Evolutionary conservation across 2,113 vertebrate genomes (phyloP).

Genomic region (Eira barbara): DNA sequence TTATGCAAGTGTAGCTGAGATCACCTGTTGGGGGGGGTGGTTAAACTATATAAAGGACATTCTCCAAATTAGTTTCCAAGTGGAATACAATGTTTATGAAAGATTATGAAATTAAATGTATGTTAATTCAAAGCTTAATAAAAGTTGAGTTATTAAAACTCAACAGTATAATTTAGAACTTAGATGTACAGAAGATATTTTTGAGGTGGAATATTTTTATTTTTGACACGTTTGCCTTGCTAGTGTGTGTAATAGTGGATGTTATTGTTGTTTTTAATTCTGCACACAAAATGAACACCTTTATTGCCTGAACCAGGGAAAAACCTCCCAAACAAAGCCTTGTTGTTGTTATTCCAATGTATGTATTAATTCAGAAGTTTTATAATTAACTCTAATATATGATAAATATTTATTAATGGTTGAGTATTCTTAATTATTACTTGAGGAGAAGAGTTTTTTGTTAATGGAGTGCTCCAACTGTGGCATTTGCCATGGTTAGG

Average conservation of each 20-base stretch:
- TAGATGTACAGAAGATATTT: background rate
- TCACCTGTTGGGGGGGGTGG: fast-evolving
- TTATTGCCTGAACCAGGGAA: background rate
- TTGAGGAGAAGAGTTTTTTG: background rate
- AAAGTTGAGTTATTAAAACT: background rate
- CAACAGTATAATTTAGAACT: background rate
- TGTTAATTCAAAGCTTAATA: background rate
- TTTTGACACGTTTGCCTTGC: background rate
- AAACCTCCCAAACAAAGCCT: background rate
- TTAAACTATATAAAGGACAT: background rate
- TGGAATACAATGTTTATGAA: background rate
- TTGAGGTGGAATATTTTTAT: background rate
- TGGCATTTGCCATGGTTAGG: background rate
- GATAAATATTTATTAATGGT: background rate
- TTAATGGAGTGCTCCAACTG: background rate
- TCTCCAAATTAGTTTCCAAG: background rate
- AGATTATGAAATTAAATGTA: background rate
- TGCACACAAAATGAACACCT: background rate
- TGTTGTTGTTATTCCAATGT: background rate
- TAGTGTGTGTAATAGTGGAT: background rate
- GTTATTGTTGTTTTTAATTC: background rate
- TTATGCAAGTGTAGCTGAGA: background rate
- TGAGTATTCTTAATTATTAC: background rate
- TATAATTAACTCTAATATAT: background rate
- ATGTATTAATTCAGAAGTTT: background rate